A percentile compares a stretch with the other conserved stretches of the same genome.
Conservation (phyloP, 2,888 invertebrate genomes). For the Diachrysia chrysitis region DNA sequence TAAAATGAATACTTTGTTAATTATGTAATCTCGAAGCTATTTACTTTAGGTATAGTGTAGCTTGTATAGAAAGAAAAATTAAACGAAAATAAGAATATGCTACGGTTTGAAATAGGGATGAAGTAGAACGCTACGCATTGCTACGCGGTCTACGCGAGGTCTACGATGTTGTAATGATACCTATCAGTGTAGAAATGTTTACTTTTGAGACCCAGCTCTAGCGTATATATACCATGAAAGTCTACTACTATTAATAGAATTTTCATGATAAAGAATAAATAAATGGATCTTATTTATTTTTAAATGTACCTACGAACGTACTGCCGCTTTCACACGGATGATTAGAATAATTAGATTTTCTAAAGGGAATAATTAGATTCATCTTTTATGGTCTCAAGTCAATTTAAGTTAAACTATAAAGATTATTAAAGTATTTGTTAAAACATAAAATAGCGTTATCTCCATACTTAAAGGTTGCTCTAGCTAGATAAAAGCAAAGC, state of each 20-base stretch:
- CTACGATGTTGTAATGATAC: constrained; percentile 45
- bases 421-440: neutral
- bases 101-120: constrained; percentile 10
- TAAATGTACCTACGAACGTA: too few species aligned
- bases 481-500: constrained; percentile 26
- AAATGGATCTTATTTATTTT: too few species aligned
- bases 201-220: neutral
- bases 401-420: neutral
- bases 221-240: neutral
- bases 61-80: neutral
- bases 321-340: too few species aligned
- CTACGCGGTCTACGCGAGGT: constrained; percentile 57
- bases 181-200: constrained; percentile 15
- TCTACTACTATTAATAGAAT: neutral
- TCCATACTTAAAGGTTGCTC: constrained; percentile 13
- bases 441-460: constrained; percentile 9
- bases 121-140: constrained; percentile 45
- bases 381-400: neutral
- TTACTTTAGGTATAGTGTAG: neutral
- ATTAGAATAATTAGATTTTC: too few species aligned
- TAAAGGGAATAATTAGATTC: too few species aligned
- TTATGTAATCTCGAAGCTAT: neutral
- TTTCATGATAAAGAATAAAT: neutral
- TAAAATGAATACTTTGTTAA: constrained; percentile 10
- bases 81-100: neutral